phyloP scores from a whole-genome alignment of 2,797 vertebrate genomes.

The Pseudochirops corinnae region DNA sequence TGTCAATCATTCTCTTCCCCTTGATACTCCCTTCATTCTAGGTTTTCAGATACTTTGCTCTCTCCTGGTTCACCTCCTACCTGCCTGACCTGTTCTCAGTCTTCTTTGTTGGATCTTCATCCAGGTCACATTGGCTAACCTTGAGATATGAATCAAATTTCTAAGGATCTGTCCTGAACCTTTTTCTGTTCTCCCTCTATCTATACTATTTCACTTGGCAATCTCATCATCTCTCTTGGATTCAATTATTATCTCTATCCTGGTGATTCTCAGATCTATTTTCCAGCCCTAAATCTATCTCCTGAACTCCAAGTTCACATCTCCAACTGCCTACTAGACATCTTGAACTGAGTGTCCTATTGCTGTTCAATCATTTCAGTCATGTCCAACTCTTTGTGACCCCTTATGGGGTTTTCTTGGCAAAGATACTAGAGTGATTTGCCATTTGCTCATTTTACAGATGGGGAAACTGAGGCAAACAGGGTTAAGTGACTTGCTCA shows the following conservation, averaged over 20 bases:
- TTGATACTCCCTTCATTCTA: too few relatives aligned
- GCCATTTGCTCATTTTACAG: neutral
- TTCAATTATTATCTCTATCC: neutral
- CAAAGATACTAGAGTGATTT: neutral
- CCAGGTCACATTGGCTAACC: too few relatives aligned
- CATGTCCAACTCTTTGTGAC: neutral
- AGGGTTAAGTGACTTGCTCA: neutral
- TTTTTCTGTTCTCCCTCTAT: neutral
- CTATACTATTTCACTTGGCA: neutral
- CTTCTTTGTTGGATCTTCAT: too few relatives aligned
- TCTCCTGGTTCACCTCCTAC: too few relatives aligned
- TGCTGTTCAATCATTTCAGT: neutral
- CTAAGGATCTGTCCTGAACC: too few relatives aligned
- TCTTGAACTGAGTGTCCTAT: neutral
- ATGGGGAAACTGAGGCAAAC: neutral
- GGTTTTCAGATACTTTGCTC: too few relatives aligned
- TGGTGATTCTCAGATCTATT: neutral
- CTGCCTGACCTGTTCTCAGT: too few relatives aligned
- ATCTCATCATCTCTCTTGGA: neutral
- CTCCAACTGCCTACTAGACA: neutral
- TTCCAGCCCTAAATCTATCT: neutral
- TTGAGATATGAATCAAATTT: too few relatives aligned
- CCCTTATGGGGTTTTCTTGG: neutral
- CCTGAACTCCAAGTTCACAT: neutral
- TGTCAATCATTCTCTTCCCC: too few relatives aligned